phyloP scores from a whole-genome alignment of 2,113 vertebrate genomes.

The Datnioides undecimradiatus region DNA sequence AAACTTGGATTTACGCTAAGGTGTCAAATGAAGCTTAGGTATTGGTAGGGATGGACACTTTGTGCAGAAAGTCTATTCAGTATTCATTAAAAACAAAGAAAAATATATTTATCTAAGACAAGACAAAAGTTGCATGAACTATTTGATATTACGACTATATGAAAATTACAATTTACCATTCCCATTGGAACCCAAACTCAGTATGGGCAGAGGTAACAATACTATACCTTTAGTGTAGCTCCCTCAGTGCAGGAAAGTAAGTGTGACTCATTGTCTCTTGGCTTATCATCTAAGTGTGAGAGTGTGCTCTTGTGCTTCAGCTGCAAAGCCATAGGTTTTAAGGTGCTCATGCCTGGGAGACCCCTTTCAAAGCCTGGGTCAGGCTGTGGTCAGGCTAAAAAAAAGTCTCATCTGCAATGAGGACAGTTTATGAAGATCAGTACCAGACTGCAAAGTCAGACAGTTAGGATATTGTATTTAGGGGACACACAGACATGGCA shows the following conservation, averaged over 20 bases:
- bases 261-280: not conserved
- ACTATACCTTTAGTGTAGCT: not conserved
- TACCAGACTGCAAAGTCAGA: not conserved
- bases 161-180: too few relatives aligned
- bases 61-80: too few relatives aligned
- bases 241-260: not conserved
- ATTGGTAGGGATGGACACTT: too few relatives aligned
- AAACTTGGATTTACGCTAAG: not conserved
- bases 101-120: too few relatives aligned
- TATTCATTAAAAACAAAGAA: too few relatives aligned
- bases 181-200: too few relatives aligned
- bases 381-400: too few relatives aligned
- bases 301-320: conserved; percentile 48
- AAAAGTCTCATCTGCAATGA: too few relatives aligned
- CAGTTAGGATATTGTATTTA: not conserved
- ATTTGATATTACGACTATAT: too few relatives aligned
- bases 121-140: too few relatives aligned
- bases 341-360: conserved; percentile 33
- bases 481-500: not conserved
- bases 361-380: not conserved
- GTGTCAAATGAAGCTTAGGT: not conserved
- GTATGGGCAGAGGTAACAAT: not conserved
- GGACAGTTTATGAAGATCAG: not conserved
- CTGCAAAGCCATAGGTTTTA: conserved; percentile 64
- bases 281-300: conserved; percentile 35